Percentiles rank a stretch among this genome's conserved stretches.
Conservation (phyloP, 1,140 invertebrate genomes). For the Trichonephila clavipes region DNA sequence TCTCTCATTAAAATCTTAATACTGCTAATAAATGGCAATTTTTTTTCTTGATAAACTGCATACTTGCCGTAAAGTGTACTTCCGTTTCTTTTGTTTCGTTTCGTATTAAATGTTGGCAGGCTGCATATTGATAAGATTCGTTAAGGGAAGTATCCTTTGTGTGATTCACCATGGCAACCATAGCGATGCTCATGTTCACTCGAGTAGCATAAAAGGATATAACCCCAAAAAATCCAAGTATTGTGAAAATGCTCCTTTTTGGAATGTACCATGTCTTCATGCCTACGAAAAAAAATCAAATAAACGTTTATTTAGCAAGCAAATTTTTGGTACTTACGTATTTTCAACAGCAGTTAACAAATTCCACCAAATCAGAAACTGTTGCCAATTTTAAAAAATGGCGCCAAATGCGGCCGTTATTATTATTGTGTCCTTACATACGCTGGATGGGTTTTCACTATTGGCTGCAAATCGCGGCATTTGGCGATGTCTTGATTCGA, state of each 20-base stretch:
- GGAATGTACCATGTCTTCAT: conserved; percentile 1
- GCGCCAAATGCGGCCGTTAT: too few species aligned
- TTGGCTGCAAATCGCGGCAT: too few species aligned
- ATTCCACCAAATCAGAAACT: too few species aligned
- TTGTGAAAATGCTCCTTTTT: background rate
- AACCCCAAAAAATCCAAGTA: background rate
- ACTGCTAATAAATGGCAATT: too few species aligned
- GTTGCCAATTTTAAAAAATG: too few species aligned
- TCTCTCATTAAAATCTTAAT: too few species aligned
- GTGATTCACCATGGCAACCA: conserved; percentile 27
- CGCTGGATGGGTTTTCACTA: too few species aligned
- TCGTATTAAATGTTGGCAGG: background rate
- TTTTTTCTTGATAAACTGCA: background rate
- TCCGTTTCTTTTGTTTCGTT: background rate
- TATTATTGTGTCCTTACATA: too few species aligned
- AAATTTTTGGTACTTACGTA: too few species aligned
- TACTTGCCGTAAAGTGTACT: background rate
- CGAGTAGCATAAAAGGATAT: background rate
- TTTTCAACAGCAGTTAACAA: too few species aligned
- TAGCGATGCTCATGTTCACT: conserved; percentile 14
- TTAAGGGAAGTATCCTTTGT: background rate
- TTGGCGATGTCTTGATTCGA: too few species aligned
- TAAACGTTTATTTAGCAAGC: too few species aligned
- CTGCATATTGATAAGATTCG: background rate
- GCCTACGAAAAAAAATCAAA: conserved; percentile 66